Conservation (phyloP, 2,888 invertebrate genomes). For the Thera britannica region DNA sequence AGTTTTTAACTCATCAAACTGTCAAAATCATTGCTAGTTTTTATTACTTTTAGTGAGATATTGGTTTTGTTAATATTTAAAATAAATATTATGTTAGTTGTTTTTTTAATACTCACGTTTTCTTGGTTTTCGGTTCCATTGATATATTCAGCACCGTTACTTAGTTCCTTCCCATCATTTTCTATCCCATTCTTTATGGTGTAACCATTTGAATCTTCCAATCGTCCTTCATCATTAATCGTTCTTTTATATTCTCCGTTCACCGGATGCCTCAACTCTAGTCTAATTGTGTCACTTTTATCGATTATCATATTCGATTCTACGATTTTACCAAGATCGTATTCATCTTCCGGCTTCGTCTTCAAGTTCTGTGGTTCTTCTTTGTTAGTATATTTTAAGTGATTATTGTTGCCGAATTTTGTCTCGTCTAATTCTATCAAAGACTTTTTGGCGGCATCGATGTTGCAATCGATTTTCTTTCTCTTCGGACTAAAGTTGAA, state of each 20-base stretch:
- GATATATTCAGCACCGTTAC: slow-evolving; percentile 49
- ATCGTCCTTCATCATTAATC: slow-evolving; percentile 34
- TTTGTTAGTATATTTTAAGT: slow-evolving; percentile 50
- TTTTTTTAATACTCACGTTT: slow-evolving; percentile 5
- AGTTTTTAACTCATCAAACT: too few species aligned
- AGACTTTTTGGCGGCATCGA: slow-evolving; percentile 42
- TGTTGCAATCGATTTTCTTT: slow-evolving; percentile 60
- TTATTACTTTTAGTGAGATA: too few species aligned
- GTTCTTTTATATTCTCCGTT: slow-evolving; percentile 43
- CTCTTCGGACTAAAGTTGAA: slow-evolving; percentile 64
- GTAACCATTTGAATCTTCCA: slow-evolving; percentile 50
- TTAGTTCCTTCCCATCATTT: slow-evolving; percentile 49
- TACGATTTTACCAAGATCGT: slow-evolving; percentile 59
- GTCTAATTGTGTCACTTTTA: slow-evolving; percentile 66
- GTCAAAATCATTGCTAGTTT: too few species aligned
- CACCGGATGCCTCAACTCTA: slow-evolving; percentile 63
- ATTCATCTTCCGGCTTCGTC: slow-evolving; percentile 58
- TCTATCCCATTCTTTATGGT: slow-evolving; percentile 54
- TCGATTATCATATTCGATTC: slow-evolving; percentile 70
- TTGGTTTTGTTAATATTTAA: too few species aligned
- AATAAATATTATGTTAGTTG: background rate
- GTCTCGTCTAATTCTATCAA: slow-evolving; percentile 25
- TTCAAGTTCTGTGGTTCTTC: slow-evolving; percentile 56
- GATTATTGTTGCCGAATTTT: slow-evolving; percentile 60
- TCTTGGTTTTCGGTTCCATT: slow-evolving; percentile 54